phyloP scores from a whole-genome alignment of 2,113 vertebrate genomes.

The Trematomus loennbergii region DNA sequence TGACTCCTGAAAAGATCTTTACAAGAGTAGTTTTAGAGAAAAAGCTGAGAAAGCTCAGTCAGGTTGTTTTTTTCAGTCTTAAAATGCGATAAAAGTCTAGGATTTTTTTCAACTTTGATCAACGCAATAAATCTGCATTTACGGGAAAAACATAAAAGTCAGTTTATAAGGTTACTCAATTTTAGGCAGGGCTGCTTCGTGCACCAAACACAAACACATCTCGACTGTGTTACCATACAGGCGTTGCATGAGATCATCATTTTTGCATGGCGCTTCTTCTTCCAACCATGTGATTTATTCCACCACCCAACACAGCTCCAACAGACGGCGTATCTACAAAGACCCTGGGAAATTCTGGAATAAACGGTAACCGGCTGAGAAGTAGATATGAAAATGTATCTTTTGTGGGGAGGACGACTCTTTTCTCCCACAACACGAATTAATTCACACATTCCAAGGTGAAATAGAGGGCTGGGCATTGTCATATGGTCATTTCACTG shows the following conservation, averaged over 20 bases:
- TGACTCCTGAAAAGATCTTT: neutral
- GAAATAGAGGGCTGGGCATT: constrained; percentile 67
- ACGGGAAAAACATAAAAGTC: constrained; percentile 23
- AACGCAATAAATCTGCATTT: constrained; percentile 13
- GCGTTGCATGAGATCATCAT: constrained; percentile 47
- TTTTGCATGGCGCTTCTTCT: constrained; percentile 28
- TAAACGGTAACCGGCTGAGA: constrained; percentile 67
- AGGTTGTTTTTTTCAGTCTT: neutral
- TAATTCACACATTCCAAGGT: constrained; percentile 66
- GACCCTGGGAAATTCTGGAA: constrained; percentile 52
- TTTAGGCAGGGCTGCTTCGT: constrained; percentile 6
- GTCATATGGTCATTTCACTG: constrained; percentile 73
- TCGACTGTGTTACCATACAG: constrained; percentile 19
- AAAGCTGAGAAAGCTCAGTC: constrained; percentile 14
- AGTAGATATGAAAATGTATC: constrained; percentile 69
- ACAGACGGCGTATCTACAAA: constrained; percentile 63
- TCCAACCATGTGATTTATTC: constrained; percentile 71
- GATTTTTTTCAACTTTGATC: constrained; percentile 21
- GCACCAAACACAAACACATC: constrained; percentile 20
- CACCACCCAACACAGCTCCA: constrained; percentile 41
- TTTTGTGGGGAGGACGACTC: constrained; percentile 21
- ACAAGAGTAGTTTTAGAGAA: constrained; percentile 12
- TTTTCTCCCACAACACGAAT: constrained; percentile 42
- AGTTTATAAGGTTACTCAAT: constrained; percentile 14
- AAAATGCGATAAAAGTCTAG: constrained; percentile 7